Evolutionary conservation across 30 jellyfish, hydroid and myxozoan genomes (phyloP).

Genomic region (Turritopsis dohrnii): DNA sequence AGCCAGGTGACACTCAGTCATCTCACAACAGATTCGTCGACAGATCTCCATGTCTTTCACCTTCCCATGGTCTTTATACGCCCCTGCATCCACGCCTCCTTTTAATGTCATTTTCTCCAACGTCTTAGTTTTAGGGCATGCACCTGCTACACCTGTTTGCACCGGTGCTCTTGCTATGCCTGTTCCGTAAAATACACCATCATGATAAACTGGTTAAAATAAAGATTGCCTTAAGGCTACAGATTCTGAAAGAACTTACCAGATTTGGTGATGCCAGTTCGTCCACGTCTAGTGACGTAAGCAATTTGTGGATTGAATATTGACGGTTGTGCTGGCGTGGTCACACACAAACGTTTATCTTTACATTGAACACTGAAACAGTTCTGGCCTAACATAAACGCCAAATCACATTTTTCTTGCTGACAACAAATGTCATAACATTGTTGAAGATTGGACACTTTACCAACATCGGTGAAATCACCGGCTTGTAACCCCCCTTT

Average conservation of each 20-base stretch:
- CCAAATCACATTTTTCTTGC: constrained; percentile 88
- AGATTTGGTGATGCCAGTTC: constrained; percentile 18
- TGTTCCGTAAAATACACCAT: too few species aligned
- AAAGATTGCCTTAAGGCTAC: not conserved
- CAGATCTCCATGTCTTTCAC: constrained; percentile 88
- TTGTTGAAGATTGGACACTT: constrained; percentile 64
- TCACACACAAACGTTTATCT: constrained; percentile 73
- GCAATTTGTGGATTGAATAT: constrained; percentile 96
- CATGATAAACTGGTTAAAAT: too few species aligned
- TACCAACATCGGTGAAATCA: constrained; percentile 96
- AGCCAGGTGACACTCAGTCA: constrained; percentile 96
- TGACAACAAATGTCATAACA: constrained; percentile 97
- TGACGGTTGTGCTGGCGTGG: constrained; percentile 97
- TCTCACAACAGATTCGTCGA: constrained; percentile 85
- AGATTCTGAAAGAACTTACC: not conserved
- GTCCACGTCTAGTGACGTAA: constrained; percentile 49
- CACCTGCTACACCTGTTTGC: constrained; percentile 28
- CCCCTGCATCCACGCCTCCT: constrained; percentile 98
- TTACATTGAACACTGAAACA: constrained; percentile 96
- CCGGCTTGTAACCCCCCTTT: constrained; percentile 99
- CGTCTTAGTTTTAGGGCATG: constrained; percentile 76
- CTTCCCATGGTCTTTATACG: constrained; percentile 89
- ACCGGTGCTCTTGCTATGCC: not conserved
- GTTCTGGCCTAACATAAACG: constrained; percentile 92
- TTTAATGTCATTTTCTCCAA: constrained; percentile 67